Percentiles rank a stretch among this genome's conserved stretches.
phyloP scores from a whole-genome alignment of 2,797 vertebrate genomes.

The Hydrolagus colliei region DNA sequence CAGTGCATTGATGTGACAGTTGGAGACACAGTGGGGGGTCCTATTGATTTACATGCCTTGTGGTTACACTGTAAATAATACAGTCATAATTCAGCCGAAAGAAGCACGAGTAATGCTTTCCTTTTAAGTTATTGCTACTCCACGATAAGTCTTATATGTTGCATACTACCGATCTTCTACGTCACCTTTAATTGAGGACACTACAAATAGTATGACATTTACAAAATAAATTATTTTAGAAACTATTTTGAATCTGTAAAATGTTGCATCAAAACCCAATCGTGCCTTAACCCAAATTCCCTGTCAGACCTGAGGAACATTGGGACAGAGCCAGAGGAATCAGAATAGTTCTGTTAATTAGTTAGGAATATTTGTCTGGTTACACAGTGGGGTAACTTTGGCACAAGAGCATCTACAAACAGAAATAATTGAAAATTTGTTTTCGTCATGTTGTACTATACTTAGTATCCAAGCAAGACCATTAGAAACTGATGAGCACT shows the following conservation, averaged over 20 bases:
- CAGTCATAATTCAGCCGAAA: neutral
- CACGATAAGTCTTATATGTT: neutral
- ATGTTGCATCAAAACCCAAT: neutral
- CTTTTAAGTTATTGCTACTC: neutral
- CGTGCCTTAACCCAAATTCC: neutral
- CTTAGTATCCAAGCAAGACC: neutral
- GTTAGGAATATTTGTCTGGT: neutral
- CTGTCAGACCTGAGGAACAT: neutral
- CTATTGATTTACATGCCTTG: neutral
- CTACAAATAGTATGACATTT: neutral
- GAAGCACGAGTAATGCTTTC: neutral
- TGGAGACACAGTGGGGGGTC: neutral
- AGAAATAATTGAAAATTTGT: neutral
- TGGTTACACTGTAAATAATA: neutral
- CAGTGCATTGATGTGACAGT: neutral
- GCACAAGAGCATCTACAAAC: neutral
- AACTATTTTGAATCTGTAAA: neutral
- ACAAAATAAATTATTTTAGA: neutral
- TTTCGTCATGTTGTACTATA: neutral
- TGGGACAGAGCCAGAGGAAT: neutral
- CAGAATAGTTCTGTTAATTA: neutral
- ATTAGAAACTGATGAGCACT: neutral
- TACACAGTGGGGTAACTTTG: neutral
- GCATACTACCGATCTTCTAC: neutral
- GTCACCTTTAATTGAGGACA: neutral